Evolutionary conservation across 2,113 vertebrate genomes (phyloP).

Genomic region (Nyctibius bracteatus): DNA sequence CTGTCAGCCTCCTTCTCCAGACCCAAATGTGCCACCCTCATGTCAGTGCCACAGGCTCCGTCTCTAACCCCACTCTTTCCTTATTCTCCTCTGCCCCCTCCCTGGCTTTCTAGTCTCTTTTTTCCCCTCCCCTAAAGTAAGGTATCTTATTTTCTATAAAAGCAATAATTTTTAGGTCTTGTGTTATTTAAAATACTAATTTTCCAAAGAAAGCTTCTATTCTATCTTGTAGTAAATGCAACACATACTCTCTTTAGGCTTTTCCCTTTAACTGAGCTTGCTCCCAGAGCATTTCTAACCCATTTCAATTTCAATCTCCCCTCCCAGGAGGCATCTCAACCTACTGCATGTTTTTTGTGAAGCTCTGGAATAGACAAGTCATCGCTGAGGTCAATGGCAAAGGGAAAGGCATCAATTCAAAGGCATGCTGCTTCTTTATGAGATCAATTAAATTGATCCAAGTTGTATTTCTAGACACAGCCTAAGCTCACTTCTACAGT

Average conservation of each 20-base stretch:
- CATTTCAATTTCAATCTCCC: neutral
- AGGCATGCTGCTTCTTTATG: neutral
- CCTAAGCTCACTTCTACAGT: neutral
- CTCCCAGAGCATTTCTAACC: neutral
- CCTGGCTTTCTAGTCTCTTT: neutral
- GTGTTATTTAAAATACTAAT: neutral
- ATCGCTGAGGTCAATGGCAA: neutral
- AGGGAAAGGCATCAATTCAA: neutral
- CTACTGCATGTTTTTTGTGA: neutral
- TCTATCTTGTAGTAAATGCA: neutral
- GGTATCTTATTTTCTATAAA: neutral
- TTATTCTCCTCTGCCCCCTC: neutral
- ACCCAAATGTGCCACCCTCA: neutral
- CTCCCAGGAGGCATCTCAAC: neutral
- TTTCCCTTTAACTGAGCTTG: neutral
- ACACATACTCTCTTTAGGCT: neutral
- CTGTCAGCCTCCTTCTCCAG: neutral
- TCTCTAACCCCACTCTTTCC: neutral
- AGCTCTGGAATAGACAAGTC: neutral
- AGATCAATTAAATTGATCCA: neutral
- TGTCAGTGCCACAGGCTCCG: neutral
- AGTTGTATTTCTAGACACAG: neutral
- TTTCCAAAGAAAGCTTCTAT: neutral
- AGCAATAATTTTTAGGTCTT: neutral
- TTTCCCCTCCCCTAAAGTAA: neutral